phyloP scores from a whole-genome alignment of 2,888 invertebrate species.

The Suillia variegata region DNA sequence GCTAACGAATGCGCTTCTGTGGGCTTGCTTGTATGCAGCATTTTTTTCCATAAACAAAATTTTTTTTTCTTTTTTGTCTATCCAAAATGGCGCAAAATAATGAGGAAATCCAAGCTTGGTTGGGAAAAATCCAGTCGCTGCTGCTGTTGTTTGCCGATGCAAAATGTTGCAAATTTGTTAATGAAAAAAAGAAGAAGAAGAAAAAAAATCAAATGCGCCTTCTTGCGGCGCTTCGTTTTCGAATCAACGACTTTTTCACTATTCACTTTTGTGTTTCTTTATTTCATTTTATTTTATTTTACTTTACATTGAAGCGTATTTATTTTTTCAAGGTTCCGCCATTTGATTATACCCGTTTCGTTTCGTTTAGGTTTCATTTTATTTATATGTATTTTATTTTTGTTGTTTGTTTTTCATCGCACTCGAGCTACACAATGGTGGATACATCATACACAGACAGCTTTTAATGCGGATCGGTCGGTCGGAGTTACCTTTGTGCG shows the following conservation, averaged over 20 bases:
- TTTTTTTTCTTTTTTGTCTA: too few relatives aligned
- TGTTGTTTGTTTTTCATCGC: slow-evolving; percentile 5
- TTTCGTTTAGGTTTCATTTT: slow-evolving; percentile 7
- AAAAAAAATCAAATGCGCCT: too few relatives aligned
- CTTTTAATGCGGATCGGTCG: not conserved
- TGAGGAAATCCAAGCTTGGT: not conserved
- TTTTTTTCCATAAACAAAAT: too few relatives aligned
- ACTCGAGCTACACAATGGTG: not conserved
- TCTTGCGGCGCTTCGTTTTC: slow-evolving; percentile 2
- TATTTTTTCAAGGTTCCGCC: slow-evolving; percentile 22
- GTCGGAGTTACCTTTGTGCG: slow-evolving; percentile 7
- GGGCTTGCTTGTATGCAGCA: too few relatives aligned
- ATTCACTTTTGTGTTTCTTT: too few relatives aligned
- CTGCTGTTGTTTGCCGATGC: too few relatives aligned
- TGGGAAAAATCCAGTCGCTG: too few relatives aligned
- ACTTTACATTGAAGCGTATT: slow-evolving; percentile 4
- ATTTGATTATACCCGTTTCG: slow-evolving; percentile 12
- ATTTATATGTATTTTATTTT: not conserved
- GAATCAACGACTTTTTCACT: not conserved
- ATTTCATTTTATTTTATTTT: too few relatives aligned
- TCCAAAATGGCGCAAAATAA: slow-evolving; percentile 10
- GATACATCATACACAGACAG: not conserved
- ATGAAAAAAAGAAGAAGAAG: too few relatives aligned
- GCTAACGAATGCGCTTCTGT: too few relatives aligned
- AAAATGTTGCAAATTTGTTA: too few relatives aligned